A percentile compares a stretch with the other conserved stretches of the same genome.
Conservation (phyloP, 2,888 invertebrate genomes). For the Linnaemya vulpina region DNA sequence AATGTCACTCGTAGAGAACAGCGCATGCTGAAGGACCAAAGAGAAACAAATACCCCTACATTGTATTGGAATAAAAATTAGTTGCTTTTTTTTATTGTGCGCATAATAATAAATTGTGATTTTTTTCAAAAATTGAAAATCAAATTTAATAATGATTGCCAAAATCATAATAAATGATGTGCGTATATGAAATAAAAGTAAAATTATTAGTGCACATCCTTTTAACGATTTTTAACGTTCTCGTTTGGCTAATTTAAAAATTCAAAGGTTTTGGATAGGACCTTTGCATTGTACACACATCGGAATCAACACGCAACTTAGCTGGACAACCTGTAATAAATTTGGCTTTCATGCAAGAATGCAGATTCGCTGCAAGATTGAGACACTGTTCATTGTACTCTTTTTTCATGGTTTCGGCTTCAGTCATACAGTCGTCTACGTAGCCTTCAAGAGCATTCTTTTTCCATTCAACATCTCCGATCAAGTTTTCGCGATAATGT, state of each 20-base stretch:
- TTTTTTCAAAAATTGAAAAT: too few species aligned
- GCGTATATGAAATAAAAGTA: too few species aligned
- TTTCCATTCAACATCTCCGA: conserved; percentile 71
- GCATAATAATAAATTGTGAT: too few species aligned
- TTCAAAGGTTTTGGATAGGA: conserved; percentile 55
- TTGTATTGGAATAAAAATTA: too few species aligned
- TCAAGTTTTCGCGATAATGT: conserved; percentile 60
- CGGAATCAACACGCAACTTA: conserved; percentile 73
- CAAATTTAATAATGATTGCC: too few species aligned
- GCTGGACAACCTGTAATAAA: conserved; percentile 74
- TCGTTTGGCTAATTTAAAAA: conserved; percentile 57
- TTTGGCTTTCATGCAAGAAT: conserved; percentile 75
- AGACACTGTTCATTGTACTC: conserved; percentile 72
- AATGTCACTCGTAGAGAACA: too few species aligned
- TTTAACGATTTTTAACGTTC: too few species aligned
- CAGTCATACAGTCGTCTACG: conserved; percentile 74
- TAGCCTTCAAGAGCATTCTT: conserved; percentile 70
- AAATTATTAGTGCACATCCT: background rate
- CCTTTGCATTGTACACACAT: conserved; percentile 68
- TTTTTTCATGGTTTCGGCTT: conserved; percentile 57
- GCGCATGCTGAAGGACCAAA: too few species aligned
- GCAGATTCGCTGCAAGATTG: conserved; percentile 72
- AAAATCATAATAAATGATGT: background rate
- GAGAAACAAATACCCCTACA: too few species aligned
- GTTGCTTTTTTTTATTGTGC: too few species aligned